Evolutionary conservation across 2,113 vertebrate species (phyloP).

Genomic region (Noctilio leporinus): DNA sequence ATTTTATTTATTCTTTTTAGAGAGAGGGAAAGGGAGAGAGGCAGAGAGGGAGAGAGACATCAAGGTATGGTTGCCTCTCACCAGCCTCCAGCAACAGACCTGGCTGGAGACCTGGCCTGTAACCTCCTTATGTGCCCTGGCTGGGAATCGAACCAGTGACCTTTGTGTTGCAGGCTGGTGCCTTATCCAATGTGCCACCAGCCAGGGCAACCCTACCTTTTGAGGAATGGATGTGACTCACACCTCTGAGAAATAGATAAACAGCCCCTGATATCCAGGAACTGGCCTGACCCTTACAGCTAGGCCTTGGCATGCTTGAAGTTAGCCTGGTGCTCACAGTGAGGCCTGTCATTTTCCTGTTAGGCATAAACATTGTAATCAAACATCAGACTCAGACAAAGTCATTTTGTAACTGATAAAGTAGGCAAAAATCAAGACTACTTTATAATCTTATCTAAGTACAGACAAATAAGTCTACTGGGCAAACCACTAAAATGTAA

Average conservation of each 20-base stretch:
- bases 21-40: too few relatives aligned
- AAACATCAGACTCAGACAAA: neutral
- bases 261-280: neutral
- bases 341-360: neutral
- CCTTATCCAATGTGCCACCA: too few relatives aligned
- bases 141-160: too few relatives aligned
- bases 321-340: neutral
- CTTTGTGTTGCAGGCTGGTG: too few relatives aligned
- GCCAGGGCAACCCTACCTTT: neutral
- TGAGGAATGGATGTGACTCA: neutral
- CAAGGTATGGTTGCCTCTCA: too few relatives aligned
- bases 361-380: neutral
- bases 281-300: neutral
- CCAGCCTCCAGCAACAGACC: too few relatives aligned
- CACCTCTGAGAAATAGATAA: neutral
- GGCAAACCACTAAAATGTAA: neutral
- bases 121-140: too few relatives aligned
- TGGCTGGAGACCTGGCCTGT: too few relatives aligned
- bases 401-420: neutral
- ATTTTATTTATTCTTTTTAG: too few relatives aligned
- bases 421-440: neutral
- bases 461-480: neutral
- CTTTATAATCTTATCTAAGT: neutral
- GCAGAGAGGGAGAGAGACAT: too few relatives aligned
- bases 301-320: neutral